Percentiles rank a stretch among this genome's conserved stretches.
These are phyloP conservation scores for Panzeria rudis DNA, from an alignment of 2,888 invertebrate species.

Conservation along the genomic window DNA sequence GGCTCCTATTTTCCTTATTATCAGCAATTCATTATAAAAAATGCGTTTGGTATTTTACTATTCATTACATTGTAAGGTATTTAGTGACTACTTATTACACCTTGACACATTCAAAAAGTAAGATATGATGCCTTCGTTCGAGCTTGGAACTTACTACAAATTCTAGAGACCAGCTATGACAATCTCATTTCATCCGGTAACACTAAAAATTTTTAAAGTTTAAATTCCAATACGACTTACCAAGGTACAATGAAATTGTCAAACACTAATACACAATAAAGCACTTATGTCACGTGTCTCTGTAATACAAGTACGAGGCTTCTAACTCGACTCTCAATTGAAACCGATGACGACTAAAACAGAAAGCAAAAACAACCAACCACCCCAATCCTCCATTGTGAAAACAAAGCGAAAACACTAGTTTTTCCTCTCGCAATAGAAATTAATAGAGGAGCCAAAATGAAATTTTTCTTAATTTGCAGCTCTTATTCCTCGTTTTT, in stretches of 20 bases:
- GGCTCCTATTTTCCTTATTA: too few relatives aligned
- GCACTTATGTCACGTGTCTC: conserved; percentile 69
- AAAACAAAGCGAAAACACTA: conserved; percentile 51
- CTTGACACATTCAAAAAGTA: too few relatives aligned
- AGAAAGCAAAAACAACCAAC: conserved; percentile 67
- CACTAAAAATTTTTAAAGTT: conserved; percentile 51
- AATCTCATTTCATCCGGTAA: conserved; percentile 26
- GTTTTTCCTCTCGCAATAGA: conserved; percentile 59
- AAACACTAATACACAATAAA: conserved; percentile 50
- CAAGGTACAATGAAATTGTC: conserved; percentile 50
- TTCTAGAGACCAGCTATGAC: background rate
- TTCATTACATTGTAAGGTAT: too few relatives aligned
- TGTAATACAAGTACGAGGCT: conserved; percentile 53
- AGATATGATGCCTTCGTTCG: too few relatives aligned
- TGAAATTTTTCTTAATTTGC: conserved; percentile 63
- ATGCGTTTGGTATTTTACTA: too few relatives aligned
- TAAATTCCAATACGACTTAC: conserved; percentile 69
- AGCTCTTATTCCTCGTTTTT: conserved; percentile 52
- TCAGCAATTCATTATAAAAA: too few relatives aligned
- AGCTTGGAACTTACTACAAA: background rate
- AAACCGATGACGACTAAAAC: conserved; percentile 24
- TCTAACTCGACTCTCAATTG: conserved; percentile 61
- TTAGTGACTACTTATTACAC: too few relatives aligned
- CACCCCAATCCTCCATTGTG: conserved; percentile 64
- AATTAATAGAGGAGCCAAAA: conserved; percentile 61